Conservation (phyloP, 2,888 invertebrate species). For the Syritta pipiens region DNA sequence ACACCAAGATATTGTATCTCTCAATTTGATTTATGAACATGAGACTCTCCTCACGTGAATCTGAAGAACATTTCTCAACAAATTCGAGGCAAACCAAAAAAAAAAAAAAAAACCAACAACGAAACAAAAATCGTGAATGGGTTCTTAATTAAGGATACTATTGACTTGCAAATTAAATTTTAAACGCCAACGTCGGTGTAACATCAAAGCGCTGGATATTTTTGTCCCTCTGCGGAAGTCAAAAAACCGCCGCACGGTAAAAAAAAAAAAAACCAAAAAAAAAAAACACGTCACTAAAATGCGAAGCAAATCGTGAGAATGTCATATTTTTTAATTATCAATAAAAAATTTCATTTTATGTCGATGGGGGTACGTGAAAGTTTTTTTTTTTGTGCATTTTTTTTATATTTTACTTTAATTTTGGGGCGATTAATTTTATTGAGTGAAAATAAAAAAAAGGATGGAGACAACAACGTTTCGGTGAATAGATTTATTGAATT, state of each 20-base stretch:
- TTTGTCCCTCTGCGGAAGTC: slow-evolving; percentile 26
- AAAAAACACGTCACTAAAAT: too few relatives aligned
- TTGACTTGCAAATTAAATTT: slow-evolving; percentile 11
- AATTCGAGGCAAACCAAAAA: too few relatives aligned
- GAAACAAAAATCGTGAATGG: neutral
- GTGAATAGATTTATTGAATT: too few relatives aligned
- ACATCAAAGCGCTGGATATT: slow-evolving; percentile 24
- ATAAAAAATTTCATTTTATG: slow-evolving; percentile 3
- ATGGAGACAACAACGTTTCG: too few relatives aligned
- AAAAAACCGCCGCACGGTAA: neutral
- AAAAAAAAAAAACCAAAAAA: neutral
- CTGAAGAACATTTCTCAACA: neutral
- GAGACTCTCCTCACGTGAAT: too few relatives aligned
- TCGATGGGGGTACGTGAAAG: neutral
- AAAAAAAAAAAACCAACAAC: too few relatives aligned
- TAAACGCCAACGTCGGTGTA: neutral
- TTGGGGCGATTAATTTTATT: too few relatives aligned
- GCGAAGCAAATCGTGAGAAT: neutral
- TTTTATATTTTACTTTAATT: too few relatives aligned
- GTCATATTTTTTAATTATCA: slow-evolving; percentile 4
- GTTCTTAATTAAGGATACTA: slow-evolving; percentile 12
- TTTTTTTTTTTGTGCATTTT: too few relatives aligned
- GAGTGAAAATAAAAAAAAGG: too few relatives aligned
- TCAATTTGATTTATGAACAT: slow-evolving; percentile 3
- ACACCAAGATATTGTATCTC: slow-evolving; percentile 7